phyloP scores from a whole-genome alignment of 2,797 vertebrate species.

The Ceyx erithaca region DNA sequence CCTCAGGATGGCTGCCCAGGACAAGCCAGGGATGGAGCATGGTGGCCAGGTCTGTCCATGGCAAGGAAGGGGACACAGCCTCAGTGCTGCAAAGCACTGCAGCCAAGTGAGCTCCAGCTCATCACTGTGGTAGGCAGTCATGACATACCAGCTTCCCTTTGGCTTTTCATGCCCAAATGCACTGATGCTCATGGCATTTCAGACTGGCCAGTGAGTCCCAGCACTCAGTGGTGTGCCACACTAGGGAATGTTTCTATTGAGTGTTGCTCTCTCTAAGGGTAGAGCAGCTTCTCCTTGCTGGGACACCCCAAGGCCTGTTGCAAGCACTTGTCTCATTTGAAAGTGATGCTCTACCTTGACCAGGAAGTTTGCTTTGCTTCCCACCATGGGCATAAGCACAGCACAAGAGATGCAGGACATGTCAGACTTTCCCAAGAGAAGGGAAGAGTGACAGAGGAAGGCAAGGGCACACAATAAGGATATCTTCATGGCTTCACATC shows the following conservation, averaged over 20 bases:
- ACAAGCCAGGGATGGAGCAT: not conserved
- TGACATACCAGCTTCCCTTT: not conserved
- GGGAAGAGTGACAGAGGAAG: not conserved
- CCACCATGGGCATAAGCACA: not conserved
- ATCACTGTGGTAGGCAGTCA: not conserved
- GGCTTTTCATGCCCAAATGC: not conserved
- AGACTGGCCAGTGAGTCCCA: not conserved
- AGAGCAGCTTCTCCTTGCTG: not conserved
- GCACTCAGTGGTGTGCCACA: fast-evolving
- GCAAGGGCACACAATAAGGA: fast-evolving
- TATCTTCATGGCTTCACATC: fast-evolving
- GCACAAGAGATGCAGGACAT: not conserved
- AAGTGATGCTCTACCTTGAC: not conserved
- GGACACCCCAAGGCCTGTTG: not conserved
- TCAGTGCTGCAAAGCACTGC: not conserved
- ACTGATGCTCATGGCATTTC: not conserved
- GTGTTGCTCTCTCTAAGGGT: not conserved
- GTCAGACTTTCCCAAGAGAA: not conserved
- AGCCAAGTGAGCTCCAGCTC: not conserved
- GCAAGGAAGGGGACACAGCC: not conserved
- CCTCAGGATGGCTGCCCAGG: fast-evolving
- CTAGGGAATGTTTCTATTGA: not conserved
- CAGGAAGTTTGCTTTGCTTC: not conserved
- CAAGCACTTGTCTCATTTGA: not conserved
- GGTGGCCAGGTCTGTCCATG: not conserved